phyloP scores from a whole-genome alignment of 2,888 invertebrate genomes.

The Tiliacea citrago region DNA sequence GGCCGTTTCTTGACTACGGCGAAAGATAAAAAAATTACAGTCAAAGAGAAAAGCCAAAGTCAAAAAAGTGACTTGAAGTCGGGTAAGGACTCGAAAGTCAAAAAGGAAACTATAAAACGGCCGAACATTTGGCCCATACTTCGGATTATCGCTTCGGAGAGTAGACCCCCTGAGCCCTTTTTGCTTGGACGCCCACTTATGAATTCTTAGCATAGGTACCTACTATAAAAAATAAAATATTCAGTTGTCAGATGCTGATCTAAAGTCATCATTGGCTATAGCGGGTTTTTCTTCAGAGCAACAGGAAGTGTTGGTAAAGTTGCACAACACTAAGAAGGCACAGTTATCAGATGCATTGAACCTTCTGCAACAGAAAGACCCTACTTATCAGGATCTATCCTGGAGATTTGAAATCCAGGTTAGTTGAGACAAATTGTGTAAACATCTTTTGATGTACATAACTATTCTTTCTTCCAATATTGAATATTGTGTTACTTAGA shows the following conservation, averaged over 20 bases:
- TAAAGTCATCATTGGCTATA: slow-evolving; percentile 84
- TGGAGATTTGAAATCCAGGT: slow-evolving; percentile 89
- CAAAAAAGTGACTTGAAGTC: no score
- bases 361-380: slow-evolving; percentile 84
- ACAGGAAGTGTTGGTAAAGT: slow-evolving; percentile 90
- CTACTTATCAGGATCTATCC: slow-evolving; percentile 82
- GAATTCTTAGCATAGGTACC: no score
- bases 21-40: no score
- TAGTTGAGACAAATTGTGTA: slow-evolving; percentile 30
- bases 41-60: no score
- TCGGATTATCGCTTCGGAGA: no score
- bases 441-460: neutral
- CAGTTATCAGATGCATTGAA: slow-evolving; percentile 89
- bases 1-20: no score
- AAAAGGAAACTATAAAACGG: no score
- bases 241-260: slow-evolving; percentile 84
- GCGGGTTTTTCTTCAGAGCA: slow-evolving; percentile 92
- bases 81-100: no score
- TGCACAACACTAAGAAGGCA: slow-evolving; percentile 90
- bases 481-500: neutral
- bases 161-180: no score
- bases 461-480: neutral
- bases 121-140: no score
- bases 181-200: no score
- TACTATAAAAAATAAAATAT: no score